Percentiles rank a stretch among this genome's conserved stretches.
These are phyloP conservation scores for Eugnorisma glareosa DNA, from an alignment of 2,888 invertebrate species.

Conservation along the genomic window DNA sequence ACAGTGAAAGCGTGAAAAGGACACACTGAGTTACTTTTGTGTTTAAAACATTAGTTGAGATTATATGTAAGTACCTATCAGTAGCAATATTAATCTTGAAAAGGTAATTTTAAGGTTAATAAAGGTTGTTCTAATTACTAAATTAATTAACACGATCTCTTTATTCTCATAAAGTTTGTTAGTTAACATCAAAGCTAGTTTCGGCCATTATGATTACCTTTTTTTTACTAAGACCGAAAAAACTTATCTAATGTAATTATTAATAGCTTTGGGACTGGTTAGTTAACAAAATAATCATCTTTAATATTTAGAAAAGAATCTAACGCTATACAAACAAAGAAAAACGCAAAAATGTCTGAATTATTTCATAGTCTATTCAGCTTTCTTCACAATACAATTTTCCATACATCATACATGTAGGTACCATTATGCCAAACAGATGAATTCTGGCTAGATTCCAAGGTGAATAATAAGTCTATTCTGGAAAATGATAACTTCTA, in stretches of 20 bases:
- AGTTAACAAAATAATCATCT: not conserved
- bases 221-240: not conserved
- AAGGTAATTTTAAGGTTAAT: conserved; percentile 5
- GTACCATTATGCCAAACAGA: not conserved
- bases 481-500: not conserved
- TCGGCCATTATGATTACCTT: not conserved
- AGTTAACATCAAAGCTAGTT: conserved; percentile 4
- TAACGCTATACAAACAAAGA: not conserved
- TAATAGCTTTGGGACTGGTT: not conserved
- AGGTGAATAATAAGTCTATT: conserved; percentile 23
- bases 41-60: not conserved
- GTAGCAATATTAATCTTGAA: not conserved
- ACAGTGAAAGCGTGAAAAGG: not conserved
- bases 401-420: conserved; percentile 31
- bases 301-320: not conserved
- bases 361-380: conserved; percentile 37
- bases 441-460: conserved; percentile 15
- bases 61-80: not conserved
- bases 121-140: conserved; percentile 28
- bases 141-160: not conserved
- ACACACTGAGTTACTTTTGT: not conserved
- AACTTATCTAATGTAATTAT: not conserved
- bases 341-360: not conserved
- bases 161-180: not conserved
- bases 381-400: conserved; percentile 7